Evolutionary conservation across 2,888 invertebrate species (phyloP), one percentile per base, ranked within the genome.

Genomic region (Limnephilus marmoratus): DNA sequence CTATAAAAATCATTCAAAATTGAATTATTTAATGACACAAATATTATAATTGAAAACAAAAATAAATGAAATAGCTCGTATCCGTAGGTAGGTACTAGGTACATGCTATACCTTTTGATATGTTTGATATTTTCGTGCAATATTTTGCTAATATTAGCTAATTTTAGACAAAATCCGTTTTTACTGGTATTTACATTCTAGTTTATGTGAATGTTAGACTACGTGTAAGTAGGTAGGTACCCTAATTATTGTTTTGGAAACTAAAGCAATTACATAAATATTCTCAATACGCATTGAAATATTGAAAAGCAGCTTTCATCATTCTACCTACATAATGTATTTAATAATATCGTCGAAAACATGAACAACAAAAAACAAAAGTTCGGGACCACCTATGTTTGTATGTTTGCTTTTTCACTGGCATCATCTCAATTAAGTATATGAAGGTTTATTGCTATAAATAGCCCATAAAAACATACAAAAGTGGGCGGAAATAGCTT

Each of bases 401-500:
- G 45, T 24, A 37, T 53, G 31, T 37, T 29, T 37, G 37, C 11
- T 49, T 90, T 29, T 9, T 11, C 31, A 41, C 81, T 24, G 37
- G 90, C 24, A 53, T 29, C n/a, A 82, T 29, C 90, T 90, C 90
- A 90, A 90, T 90, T 90, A 81, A 90, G 45, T 90, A 90, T 90
- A 53, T 82, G 49, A 82, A 85, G 45, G 80, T 85, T 90, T 90
- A 90, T 91, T 86, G 80, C 91, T 80, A 41, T n/a, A 91, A 53
- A 91, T 80, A 91, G 80, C 31, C 91, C 85, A 81, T 86, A 86
- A 91, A 91, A 86, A 91, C 86, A 91, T 91, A 41, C 85, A 41
- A 86, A 86, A 85, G 91, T 91, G 85, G 91, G 91, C 91, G 91
- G 91, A 91, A 86, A 86, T 85, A 31, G 49, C 91, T 91, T 86